phyloP scores from a whole-genome alignment of 2,113 vertebrate species.

The Sorex araneus region DNA sequence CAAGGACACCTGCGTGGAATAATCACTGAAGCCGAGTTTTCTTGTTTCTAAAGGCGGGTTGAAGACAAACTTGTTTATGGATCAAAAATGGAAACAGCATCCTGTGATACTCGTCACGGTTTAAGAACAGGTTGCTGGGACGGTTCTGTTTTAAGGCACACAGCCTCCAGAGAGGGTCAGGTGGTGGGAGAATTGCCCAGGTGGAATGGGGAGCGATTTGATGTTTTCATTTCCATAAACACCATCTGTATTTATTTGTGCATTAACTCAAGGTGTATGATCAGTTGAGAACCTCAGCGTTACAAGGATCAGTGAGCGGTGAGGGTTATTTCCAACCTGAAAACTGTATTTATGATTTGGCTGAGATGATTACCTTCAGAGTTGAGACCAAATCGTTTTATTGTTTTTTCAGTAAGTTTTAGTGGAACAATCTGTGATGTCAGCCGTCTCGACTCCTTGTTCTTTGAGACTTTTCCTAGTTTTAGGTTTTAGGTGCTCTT shows the following conservation, averaged over 20 bases:
- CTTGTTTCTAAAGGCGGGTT: no score
- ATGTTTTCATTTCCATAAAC: background rate
- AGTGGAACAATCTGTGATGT: background rate
- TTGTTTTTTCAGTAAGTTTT: background rate
- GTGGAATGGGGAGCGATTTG: background rate
- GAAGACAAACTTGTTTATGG: no score
- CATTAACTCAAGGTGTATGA: background rate
- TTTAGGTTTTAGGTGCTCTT: background rate
- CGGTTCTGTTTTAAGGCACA: no score
- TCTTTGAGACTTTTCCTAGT: slow-evolving; percentile 30
- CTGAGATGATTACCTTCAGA: background rate
- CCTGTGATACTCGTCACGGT: no score
- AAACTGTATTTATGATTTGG: background rate
- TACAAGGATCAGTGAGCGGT: background rate
- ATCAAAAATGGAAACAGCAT: no score
- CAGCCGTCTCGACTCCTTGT: background rate
- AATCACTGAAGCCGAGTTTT: no score
- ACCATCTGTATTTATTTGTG: background rate
- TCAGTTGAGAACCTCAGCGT: background rate
- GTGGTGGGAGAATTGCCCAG: background rate
- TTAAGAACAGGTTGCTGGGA: no score
- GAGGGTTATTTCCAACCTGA: background rate
- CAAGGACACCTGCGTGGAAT: no score
- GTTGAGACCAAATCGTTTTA: background rate
- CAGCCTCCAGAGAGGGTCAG: background rate